Percentiles rank a stretch among this genome's conserved stretches.
Conservation (phyloP, 2,797 vertebrate species). For the Erithacus rubecula region DNA sequence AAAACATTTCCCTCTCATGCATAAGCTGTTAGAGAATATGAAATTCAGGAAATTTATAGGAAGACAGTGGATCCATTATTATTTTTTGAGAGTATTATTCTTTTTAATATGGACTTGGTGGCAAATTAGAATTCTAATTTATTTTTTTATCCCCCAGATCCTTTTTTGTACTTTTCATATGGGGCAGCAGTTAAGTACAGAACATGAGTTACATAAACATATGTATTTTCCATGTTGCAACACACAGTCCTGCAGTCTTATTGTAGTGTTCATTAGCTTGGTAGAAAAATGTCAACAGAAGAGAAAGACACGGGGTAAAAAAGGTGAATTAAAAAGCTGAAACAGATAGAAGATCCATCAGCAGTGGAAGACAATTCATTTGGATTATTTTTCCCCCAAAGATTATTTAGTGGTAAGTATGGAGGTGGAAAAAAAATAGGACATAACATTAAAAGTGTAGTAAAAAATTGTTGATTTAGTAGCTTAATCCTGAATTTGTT, state of each 20-base stretch:
- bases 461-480: neutral
- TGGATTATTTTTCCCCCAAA: neutral
- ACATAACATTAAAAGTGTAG: neutral
- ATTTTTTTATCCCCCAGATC: neutral
- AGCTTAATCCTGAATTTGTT: neutral
- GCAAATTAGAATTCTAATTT: neutral
- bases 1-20: neutral
- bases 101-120: neutral
- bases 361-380: neutral
- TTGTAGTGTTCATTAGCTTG: neutral
- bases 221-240: neutral
- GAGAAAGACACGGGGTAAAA: neutral
- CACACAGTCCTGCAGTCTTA: neutral
- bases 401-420: neutral
- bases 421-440: rapidly evolving
- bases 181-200: neutral
- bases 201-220: neutral
- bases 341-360: neutral
- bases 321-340: neutral
- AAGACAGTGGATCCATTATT: neutral
- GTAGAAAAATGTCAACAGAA: neutral
- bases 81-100: neutral
- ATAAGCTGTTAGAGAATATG: neutral
- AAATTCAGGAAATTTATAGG: neutral
- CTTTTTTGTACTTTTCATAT: neutral